Base-by-base conservation (phyloP, 2,888 invertebrate genomes). In the Hololepta plana region DNA sequence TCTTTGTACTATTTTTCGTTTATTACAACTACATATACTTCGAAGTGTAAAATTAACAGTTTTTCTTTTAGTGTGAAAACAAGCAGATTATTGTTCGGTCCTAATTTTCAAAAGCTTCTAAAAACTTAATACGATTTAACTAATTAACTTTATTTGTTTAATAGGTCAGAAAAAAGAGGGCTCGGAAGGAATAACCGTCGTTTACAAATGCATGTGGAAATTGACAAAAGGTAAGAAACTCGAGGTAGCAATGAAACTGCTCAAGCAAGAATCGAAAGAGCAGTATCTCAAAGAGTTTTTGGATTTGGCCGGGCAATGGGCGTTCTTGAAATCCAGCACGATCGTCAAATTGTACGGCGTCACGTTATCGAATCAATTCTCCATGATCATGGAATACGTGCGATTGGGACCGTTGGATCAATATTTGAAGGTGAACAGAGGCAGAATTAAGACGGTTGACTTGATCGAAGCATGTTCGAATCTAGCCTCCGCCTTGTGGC, bases 401-500 rank as follows among this genome's bases (percentile, higher is more conserved):
- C 68, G 71, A 4, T 62, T 72, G 17, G 88, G 88, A 22, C 72
- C 80, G 0, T 61, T 90, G 8, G 80, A 87, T 45, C 60, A 58
- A 23, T 82, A 79, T 49, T 59, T 76, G 26, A 59, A 62, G 47
- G 56, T 52, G 15, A 51, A 57, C 39, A 47, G 44, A 24, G 29
- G 34, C 2, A 55, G 59, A 15, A 53, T 79, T 4, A 64, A 68
- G 41, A 56, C 63, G 2, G 64, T 76, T 0, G 81, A 85, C 46
- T 57, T 88, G 36, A 69, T 87, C 37, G 84, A 87, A 51, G 79
- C 84, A 21, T 66, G 80, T 6, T 74, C 79, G 14, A 73, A 75
- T 27, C 50, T 90, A 27, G 84, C 87, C 2, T 73, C 79, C 15
- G 88, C 85, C 6, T 58, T 90, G 13, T 85, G 81, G 72, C 81